Evolutionary conservation across 2,888 invertebrate genomes (phyloP), one percentile per base, ranked within the genome.

Genomic region (Gryllus longicercus): DNA sequence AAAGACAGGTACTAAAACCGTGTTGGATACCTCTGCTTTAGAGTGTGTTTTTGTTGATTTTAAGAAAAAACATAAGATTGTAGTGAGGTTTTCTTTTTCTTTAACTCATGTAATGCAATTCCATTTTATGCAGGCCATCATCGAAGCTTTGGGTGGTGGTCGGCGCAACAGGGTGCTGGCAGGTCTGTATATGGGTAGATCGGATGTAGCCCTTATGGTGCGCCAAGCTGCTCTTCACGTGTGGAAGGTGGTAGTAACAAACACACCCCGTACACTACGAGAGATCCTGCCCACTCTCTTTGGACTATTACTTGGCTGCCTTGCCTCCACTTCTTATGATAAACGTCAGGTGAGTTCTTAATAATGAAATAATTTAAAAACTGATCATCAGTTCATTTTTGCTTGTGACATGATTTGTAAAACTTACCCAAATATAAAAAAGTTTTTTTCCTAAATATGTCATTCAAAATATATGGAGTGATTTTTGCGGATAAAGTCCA

Each of bases 221-320:
- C 91, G 99, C 0, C 99, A 99, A 89, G 96, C 98, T 0, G 98
- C 99, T 12, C 91, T 98, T 80, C 99, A 99, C 87, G 99, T 99
- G 0, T 99, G 99, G 99, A 99, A 99, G 90, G 96, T 99, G 83
- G 97, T 99, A 2, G 99, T 99, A 2, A 96, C 98, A 1, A 99
- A 99, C 87, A 99, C 99, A 0, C 99, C 99, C 0, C 92, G 97
- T 86, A 99, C 99, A 0, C 89, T 99, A 76, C 91, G 97, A 82
- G 99, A 99, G 90, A 98, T 99, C 85, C 89, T 99, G 83, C 96
- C 97, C 11, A 97, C 97, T 0, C 89, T 99, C 77, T 99, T 99
- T 88, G 92, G 95, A 18, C 89, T 99, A 79, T 88, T 99, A 82
- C 89, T 99, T 80, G 96, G 97, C 78, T 98, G 98, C 87, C 90